Base-by-base conservation (phyloP, 2,888 invertebrate genomes). In the Colostygia pectinataria region DNA sequence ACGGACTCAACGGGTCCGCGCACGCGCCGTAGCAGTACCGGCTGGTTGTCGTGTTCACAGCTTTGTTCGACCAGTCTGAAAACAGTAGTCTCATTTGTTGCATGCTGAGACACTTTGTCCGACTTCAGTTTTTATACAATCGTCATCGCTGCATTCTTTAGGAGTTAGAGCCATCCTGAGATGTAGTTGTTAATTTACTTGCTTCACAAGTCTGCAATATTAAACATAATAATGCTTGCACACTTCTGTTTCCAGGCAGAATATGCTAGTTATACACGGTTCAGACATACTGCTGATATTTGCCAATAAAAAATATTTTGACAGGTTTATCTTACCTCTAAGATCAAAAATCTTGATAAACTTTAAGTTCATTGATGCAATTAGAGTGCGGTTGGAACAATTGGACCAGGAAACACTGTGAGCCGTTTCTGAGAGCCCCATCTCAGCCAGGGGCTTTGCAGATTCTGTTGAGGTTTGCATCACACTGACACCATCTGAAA, bases 291-390 rank as follows among this genome's bases (percentile, higher is more conserved):
- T n/a, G n/a, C n/a, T n/a, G n/a, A n/a, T n/a, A n/a, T n/a, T n/a
- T n/a, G n/a, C n/a, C n/a, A n/a, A n/a, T n/a, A n/a, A n/a, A n/a
- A n/a, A n/a, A n/a, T n/a, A n/a, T n/a, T n/a, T n/a, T n/a, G n/a
- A n/a, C n/a, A n/a, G n/a, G n/a, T n/a, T n/a, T n/a, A 20, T 20
- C 6, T 68, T 81, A 97, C 98, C 97, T 92, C 98, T 91, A 2
- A 98, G 92, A 83, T 98, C 98, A 72, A 96, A 95, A 24, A 98
- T 91, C 81, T 96, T 96, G 31, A 99, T 93, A 66, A 94, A 93
- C 69, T 98, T 98, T 65, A 94, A 92, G 81, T 97, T 98, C 92
- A 97, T 95, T 34, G 98, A 98, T n/a, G 96, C 94, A 1, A 97
- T 93, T 23, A 98, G 91, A 1, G 95, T 93, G 61, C 95, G 93